Evolutionary conservation across 1,140 invertebrate genomes (phyloP).

Genomic region (Pantala flavescens): DNA sequence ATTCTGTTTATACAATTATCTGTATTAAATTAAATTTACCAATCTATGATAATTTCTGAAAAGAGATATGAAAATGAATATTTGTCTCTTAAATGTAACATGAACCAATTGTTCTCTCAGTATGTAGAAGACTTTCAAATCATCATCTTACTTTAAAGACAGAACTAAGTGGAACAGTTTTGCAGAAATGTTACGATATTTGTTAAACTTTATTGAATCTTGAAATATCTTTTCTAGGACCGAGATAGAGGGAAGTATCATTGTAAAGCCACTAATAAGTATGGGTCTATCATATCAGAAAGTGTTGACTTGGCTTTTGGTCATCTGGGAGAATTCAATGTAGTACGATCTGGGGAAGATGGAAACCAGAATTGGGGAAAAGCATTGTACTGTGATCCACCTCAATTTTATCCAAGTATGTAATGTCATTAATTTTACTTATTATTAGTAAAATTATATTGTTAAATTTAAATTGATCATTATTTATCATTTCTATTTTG

Average conservation of each 20-base stretch:
- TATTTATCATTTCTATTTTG: too few relatives aligned
- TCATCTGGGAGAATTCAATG: constrained; percentile 83
- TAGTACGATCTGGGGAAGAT: constrained; percentile 68
- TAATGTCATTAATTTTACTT: not conserved
- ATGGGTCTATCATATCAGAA: constrained; percentile 79
- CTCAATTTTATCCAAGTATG: constrained; percentile 66
- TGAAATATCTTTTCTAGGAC: constrained; percentile 35
- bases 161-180: too few relatives aligned
- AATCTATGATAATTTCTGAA: too few relatives aligned
- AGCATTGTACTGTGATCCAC: constrained; percentile 85
- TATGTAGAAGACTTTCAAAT: too few relatives aligned
- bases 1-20: too few relatives aligned
- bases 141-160: too few relatives aligned
- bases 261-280: constrained; percentile 81
- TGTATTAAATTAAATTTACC: too few relatives aligned
- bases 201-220: too few relatives aligned
- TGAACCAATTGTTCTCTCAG: too few relatives aligned
- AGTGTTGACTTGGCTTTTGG: constrained; percentile 81
- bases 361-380: constrained; percentile 91
- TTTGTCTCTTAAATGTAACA: too few relatives aligned
- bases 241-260: constrained; percentile 79
- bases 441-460: not conserved
- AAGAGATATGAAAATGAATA: too few relatives aligned
- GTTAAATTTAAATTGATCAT: not conserved
- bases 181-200: too few relatives aligned